phyloP scores from a whole-genome alignment of 2,797 vertebrate species.

The Scyliorhinus canicula region DNA sequence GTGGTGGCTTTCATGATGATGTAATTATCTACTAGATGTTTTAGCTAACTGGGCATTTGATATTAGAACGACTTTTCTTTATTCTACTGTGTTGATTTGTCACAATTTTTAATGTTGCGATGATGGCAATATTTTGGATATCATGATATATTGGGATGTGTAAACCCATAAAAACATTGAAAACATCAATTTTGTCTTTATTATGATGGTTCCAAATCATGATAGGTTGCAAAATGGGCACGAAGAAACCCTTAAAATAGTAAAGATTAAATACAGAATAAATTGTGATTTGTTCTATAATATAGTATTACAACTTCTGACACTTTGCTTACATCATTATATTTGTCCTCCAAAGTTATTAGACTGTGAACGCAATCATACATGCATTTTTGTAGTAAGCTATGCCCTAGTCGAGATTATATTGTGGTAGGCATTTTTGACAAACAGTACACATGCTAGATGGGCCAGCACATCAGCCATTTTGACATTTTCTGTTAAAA shows the following conservation, averaged over 20 bases:
- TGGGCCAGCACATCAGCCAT: background rate
- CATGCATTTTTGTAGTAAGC: background rate
- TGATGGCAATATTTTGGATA: conserved; percentile 30
- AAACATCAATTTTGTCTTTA: background rate
- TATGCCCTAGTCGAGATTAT: background rate
- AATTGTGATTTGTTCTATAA: background rate
- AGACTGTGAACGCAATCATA: background rate
- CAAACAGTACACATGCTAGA: background rate
- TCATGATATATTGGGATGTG: conserved; percentile 38
- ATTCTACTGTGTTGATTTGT: conserved; percentile 7
- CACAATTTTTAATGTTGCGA: conserved; percentile 30
- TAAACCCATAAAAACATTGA: conserved; percentile 11
- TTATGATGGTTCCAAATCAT: background rate
- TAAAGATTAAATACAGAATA: conserved; percentile 16
- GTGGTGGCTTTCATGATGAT: conserved; percentile 5
- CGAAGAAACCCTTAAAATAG: background rate
- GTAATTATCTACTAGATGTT: background rate
- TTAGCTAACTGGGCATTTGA: conserved; percentile 16
- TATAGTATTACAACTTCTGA: background rate
- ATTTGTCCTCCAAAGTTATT: conserved; percentile 22
- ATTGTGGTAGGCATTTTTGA: background rate
- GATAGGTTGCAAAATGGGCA: background rate
- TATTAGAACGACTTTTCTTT: background rate
- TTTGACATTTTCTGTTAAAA: conserved; percentile 12
- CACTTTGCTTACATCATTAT: background rate